These are phyloP conservation scores for Sclerodermus sp. DNA, from an alignment of 2,888 invertebrate genomes.

Conservation along the genomic window DNA sequence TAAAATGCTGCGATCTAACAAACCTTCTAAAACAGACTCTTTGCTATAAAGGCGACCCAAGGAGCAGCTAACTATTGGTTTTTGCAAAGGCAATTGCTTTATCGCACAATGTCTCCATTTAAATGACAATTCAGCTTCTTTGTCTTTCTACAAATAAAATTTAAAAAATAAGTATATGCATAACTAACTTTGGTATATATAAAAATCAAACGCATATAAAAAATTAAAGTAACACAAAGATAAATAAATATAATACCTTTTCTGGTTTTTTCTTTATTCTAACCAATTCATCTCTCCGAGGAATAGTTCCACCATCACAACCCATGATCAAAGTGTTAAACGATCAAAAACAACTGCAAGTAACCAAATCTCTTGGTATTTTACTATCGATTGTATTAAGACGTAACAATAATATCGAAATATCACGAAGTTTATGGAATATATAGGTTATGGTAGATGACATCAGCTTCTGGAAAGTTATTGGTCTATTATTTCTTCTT, in stretches of 20 bases:
- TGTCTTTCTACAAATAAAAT: constrained; percentile 78
- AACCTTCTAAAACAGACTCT: constrained; percentile 86
- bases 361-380: no score
- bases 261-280: constrained; percentile 87
- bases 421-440: no score
- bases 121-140: constrained; percentile 87
- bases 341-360: no score
- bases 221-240: constrained; percentile 5
- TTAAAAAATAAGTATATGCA: background rate
- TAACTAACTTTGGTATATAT: background rate
- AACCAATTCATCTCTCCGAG: constrained; percentile 87
- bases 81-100: constrained; percentile 82
- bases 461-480: no score
- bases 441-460: no score
- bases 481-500: no score
- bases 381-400: no score
- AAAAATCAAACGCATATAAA: background rate
- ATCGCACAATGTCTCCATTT: constrained; percentile 95
- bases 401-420: no score
- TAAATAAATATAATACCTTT: constrained; percentile 72
- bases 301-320: constrained; percentile 96
- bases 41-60: constrained; percentile 93
- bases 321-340: no score
- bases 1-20: constrained; percentile 79
- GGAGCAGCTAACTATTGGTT: constrained; percentile 89